Conservation (phyloP, 2,113 vertebrate species). For the Caranx ignobilis region DNA sequence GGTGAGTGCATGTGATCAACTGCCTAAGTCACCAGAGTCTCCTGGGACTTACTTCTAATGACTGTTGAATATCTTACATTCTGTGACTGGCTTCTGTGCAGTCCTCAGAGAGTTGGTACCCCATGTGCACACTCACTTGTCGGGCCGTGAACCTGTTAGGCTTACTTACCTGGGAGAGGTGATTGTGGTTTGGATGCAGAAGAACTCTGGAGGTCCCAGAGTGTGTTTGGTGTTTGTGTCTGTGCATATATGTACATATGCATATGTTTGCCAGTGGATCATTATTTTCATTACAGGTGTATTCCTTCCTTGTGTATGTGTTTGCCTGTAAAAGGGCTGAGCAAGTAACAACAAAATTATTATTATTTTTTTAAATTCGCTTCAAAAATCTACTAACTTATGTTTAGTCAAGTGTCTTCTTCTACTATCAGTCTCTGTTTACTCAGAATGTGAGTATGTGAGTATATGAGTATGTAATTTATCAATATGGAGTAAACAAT, state of each 20-base stretch:
- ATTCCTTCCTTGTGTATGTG: neutral
- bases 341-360: too few species aligned
- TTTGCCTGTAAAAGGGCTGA: neutral
- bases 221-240: neutral
- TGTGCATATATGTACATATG: neutral
- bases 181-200: neutral
- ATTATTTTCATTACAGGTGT: neutral
- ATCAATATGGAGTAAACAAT: too few species aligned
- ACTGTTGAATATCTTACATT: constrained; percentile 36
- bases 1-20: constrained; percentile 13
- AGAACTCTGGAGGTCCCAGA: neutral
- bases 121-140: neutral
- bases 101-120: constrained; percentile 11
- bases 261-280: neutral
- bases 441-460: too few species aligned
- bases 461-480: too few species aligned
- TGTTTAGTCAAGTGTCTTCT: too few species aligned
- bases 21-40: constrained; percentile 31
- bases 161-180: neutral
- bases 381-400: too few species aligned
- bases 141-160: constrained; percentile 27
- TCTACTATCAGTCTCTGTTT: too few species aligned
- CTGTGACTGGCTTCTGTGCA: constrained; percentile 1
- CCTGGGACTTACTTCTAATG: constrained; percentile 28
- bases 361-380: too few species aligned